Percentiles rank a stretch among this genome's conserved stretches.
phyloP scores from a whole-genome alignment of 2,888 invertebrate species.

The Gymnoscelis rufifasciata region DNA sequence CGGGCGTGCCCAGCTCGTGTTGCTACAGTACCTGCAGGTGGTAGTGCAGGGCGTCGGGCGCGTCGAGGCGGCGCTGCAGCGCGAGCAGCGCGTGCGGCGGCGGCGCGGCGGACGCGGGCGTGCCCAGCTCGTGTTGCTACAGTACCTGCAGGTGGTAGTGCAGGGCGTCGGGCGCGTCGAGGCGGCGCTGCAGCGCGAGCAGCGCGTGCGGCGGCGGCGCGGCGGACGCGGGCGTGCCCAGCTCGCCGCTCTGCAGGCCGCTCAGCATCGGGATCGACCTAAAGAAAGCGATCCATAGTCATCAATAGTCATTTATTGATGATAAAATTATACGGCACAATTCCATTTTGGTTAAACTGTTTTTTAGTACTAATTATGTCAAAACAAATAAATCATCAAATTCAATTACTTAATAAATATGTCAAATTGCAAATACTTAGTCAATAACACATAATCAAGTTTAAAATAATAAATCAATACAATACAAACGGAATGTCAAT shows the following conservation, averaged over 20 bases:
- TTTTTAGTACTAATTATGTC: too few relatives aligned
- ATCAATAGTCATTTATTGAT: too few relatives aligned
- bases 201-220: constrained; percentile 63
- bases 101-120: background rate
- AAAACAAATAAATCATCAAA: too few relatives aligned
- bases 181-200: constrained; percentile 51
- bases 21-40: constrained; percentile 47
- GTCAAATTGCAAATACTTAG: too few relatives aligned
- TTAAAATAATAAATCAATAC: too few relatives aligned
- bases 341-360: too few relatives aligned
- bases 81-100: constrained; percentile 51
- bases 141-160: constrained; percentile 51
- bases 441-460: too few relatives aligned
- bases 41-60: constrained; percentile 44
- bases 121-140: background rate
- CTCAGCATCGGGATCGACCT: constrained; percentile 52
- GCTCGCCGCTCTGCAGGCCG: constrained; percentile 44
- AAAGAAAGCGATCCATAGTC: constrained; percentile 2
- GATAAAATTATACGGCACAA: too few relatives aligned
- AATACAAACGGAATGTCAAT: too few relatives aligned
- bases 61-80: constrained; percentile 50
- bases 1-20: constrained; percentile 36
- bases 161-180: constrained; percentile 49
- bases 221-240: constrained; percentile 45
- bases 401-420: too few relatives aligned